A percentile compares a stretch with the other conserved stretches of the same genome.
Evolutionary conservation across 2,113 vertebrate species (phyloP).

Genomic region (Ptyas mucosa): DNA sequence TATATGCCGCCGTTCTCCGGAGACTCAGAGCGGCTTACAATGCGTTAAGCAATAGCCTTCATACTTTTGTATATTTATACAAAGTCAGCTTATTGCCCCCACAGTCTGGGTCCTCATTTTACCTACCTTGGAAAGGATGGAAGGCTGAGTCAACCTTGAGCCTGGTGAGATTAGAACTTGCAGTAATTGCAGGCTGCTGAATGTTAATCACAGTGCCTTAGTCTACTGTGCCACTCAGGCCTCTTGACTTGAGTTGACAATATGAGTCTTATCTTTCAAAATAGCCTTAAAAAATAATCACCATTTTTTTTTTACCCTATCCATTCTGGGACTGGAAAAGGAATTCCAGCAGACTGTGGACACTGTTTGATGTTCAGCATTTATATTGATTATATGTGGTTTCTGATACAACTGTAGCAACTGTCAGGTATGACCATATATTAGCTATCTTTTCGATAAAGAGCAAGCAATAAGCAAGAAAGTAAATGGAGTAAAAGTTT

Average conservation of each 20-base stretch:
- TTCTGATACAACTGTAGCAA: not conserved
- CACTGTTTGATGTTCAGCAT: not conserved
- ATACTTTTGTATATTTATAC: too few species aligned
- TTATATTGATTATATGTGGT: not conserved
- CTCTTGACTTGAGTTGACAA: not conserved
- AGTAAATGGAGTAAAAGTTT: not conserved
- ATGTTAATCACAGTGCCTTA: too few species aligned
- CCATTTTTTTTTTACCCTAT: not conserved
- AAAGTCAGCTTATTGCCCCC: too few species aligned
- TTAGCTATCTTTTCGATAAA: not conserved
- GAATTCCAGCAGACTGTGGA: not conserved
- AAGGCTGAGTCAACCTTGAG: too few species aligned
- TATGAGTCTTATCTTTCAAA: not conserved
- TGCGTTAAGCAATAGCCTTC: too few species aligned
- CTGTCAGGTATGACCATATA: not conserved
- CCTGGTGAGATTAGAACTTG: too few species aligned
- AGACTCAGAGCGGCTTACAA: too few species aligned
- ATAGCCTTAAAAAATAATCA: not conserved
- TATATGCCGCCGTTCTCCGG: too few species aligned
- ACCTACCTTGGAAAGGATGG: too few species aligned
- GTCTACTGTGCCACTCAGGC: too few species aligned
- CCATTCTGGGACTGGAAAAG: not conserved
- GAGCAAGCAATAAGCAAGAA: not conserved
- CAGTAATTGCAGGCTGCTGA: too few species aligned
- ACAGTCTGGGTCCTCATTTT: too few species aligned